Evolutionary conservation across 2,888 invertebrate species (phyloP).

Genomic region (Clistopyga incitator): DNA sequence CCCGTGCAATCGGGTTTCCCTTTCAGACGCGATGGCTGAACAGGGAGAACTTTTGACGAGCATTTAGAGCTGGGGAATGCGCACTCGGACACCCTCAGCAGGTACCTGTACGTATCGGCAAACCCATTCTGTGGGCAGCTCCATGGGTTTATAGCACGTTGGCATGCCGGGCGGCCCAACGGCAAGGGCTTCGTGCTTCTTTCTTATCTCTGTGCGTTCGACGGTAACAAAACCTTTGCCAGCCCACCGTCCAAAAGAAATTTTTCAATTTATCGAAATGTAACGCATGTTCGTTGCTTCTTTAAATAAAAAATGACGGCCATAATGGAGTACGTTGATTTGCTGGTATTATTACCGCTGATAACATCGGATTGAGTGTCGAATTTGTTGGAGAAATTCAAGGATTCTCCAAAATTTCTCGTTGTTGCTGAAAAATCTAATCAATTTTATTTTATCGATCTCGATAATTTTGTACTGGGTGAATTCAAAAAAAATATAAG

Average conservation of each 20-base stretch:
- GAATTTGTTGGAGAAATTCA: too few species aligned
- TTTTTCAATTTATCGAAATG: constrained; percentile 1
- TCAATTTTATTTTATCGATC: too few species aligned
- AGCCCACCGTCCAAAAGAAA: neutral
- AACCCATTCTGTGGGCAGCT: neutral
- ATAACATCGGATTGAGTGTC: too few species aligned
- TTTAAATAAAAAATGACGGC: neutral
- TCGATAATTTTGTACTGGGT: too few species aligned
- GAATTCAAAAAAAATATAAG: too few species aligned
- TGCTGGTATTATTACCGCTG: neutral
- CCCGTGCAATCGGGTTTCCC: constrained; percentile 33
- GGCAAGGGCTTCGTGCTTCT: neutral
- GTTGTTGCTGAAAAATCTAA: too few species aligned
- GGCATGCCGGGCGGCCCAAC: constrained; percentile 5
- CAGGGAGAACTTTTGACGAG: constrained; percentile 62
- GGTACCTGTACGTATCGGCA: constrained; percentile 47
- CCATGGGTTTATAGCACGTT: constrained; percentile 4
- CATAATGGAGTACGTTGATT: neutral
- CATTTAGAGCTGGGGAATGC: constrained; percentile 62
- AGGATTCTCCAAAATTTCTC: too few species aligned
- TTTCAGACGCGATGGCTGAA: constrained; percentile 37
- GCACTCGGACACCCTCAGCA: constrained; percentile 55
- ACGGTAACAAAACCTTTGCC: neutral
- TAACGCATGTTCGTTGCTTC: neutral
- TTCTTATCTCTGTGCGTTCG: constrained; percentile 3